phyloP scores from a whole-genome alignment of 2,113 vertebrate species.

The Lichenostomus cassidix region DNA sequence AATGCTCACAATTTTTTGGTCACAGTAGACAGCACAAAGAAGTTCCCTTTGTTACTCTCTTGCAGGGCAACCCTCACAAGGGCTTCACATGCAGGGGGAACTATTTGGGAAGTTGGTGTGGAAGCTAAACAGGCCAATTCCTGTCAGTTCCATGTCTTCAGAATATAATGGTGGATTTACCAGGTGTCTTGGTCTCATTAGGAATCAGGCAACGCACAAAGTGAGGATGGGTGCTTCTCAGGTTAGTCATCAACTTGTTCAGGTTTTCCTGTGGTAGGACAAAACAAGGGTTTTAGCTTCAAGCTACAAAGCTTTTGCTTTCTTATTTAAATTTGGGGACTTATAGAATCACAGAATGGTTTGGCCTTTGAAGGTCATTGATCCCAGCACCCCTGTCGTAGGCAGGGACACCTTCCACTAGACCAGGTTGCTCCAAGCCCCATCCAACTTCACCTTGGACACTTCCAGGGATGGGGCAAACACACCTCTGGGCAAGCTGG shows the following conservation, averaged over 20 bases:
- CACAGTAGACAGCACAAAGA: background rate
- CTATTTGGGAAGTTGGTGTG: background rate
- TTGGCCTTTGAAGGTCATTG: background rate
- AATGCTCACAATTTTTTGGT: background rate
- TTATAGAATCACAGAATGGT: background rate
- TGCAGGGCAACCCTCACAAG: background rate
- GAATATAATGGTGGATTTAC: conserved; percentile 34
- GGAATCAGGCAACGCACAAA: conserved; percentile 89
- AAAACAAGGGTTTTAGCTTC: background rate
- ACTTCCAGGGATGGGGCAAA: background rate
- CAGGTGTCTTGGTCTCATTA: conserved; percentile 87
- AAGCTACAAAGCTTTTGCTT: background rate
- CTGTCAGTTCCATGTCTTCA: background rate
- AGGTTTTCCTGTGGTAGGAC: conserved; percentile 83
- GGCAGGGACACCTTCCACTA: background rate
- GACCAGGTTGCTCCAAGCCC: background rate
- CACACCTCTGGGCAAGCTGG: background rate
- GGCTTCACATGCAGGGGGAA: background rate
- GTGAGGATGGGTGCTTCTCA: conserved; percentile 86
- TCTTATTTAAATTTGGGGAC: background rate
- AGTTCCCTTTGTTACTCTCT: background rate
- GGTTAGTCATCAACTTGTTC: conserved; percentile 92
- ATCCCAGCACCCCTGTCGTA: background rate
- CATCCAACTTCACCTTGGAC: rapidly evolving
- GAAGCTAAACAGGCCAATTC: background rate